A percentile compares a stretch with the other conserved stretches of the same genome.
Conservation (phyloP, 2,797 vertebrate genomes). For the Pantherophis vulpinus region DNA sequence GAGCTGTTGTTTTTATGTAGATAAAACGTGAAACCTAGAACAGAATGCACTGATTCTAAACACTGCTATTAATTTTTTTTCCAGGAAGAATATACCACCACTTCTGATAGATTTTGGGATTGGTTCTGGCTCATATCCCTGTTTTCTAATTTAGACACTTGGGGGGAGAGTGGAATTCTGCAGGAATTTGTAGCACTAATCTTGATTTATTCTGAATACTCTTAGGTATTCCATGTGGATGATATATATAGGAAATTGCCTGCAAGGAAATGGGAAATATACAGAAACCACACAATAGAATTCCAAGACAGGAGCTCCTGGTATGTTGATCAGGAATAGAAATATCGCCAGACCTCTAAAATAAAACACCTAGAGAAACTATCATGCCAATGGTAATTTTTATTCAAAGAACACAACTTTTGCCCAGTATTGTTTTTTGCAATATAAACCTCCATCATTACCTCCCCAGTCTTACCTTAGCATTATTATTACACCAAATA, state of each 20-base stretch:
- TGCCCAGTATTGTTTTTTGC: neutral
- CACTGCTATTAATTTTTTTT: neutral
- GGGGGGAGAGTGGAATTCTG: neutral
- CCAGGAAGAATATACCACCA: neutral
- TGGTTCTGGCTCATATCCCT: neutral
- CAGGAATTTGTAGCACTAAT: neutral
- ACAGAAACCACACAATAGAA: neutral
- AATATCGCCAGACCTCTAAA: neutral
- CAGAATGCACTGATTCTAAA: neutral
- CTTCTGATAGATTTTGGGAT: neutral
- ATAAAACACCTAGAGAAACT: neutral
- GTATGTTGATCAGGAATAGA: neutral
- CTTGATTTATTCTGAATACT: neutral
- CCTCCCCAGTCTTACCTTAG: neutral
- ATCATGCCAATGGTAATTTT: neutral
- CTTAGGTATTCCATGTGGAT: neutral
- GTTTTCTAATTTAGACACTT: neutral
- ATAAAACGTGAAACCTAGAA: neutral
- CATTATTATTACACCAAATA: neutral
- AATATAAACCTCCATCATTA: neutral
- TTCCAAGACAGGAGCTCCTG: neutral
- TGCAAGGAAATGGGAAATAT: neutral
- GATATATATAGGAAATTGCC: neutral
- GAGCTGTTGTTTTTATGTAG: neutral
- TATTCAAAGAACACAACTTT: neutral